These are phyloP conservation scores for Prosopocoilus inquinatus DNA, from an alignment of 2,888 invertebrate genomes.

Conservation along the genomic window DNA sequence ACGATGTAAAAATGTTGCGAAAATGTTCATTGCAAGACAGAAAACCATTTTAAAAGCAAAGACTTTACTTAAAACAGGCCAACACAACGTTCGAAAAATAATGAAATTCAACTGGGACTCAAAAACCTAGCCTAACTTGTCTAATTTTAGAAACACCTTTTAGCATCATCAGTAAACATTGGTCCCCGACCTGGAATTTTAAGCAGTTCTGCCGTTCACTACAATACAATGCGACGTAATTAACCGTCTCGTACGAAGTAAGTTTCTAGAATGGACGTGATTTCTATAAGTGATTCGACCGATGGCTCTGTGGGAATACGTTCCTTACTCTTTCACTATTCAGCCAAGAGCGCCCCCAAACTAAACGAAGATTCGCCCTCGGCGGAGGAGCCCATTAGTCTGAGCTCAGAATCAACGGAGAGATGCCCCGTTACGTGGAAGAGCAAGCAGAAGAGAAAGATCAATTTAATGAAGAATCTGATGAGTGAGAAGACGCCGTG, in stretches of 20 bases:
- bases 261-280: constrained; percentile 13
- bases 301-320: neutral
- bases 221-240: no score
- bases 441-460: neutral
- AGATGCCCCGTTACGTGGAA: constrained; percentile 17
- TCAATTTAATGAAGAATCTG: neutral
- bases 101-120: no score
- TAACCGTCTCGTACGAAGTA: neutral
- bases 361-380: neutral
- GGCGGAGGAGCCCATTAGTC: constrained; percentile 2
- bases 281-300: constrained; percentile 20
- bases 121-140: no score
- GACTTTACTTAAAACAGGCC: no score
- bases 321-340: neutral
- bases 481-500: constrained; percentile 1
- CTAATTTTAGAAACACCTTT: no score
- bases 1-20: no score
- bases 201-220: no score
- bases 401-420: constrained; percentile 21
- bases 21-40: no score
- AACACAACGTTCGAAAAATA: no score
- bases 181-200: no score
- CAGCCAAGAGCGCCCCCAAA: neutral
- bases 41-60: no score
- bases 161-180: no score